Evolutionary conservation across 2,888 invertebrate species (phyloP).

Genomic region (Geophilus truncorum): DNA sequence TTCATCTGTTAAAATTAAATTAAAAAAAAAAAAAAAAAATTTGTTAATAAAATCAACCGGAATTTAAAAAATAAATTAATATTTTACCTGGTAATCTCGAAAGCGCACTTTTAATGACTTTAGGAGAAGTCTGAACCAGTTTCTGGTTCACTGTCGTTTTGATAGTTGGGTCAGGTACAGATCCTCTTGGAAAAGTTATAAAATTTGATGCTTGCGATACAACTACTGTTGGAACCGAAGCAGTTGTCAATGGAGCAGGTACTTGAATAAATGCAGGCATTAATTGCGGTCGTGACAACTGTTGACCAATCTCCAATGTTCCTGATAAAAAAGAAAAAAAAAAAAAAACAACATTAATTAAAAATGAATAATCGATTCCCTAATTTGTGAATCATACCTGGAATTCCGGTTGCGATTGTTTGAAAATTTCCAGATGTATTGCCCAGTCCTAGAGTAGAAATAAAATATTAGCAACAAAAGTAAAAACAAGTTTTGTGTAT

Average conservation of each 20-base stretch:
- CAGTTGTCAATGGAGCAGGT: neutral
- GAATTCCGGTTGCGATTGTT: neutral
- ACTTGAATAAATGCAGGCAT: slow-evolving; percentile 32
- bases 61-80: neutral
- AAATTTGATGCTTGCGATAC: slow-evolving; percentile 8
- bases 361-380: neutral
- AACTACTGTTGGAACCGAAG: neutral
- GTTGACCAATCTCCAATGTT: neutral
- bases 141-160: neutral
- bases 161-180: neutral
- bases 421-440: neutral
- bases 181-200: neutral
- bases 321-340: neutral
- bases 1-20: slow-evolving; percentile 6
- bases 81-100: neutral
- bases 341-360: neutral
- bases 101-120: neutral
- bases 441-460: neutral
- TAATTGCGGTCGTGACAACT: neutral
- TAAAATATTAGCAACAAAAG: neutral
- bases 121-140: neutral
- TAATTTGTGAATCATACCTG: neutral
- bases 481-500: neutral
- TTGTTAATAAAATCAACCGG: too few relatives aligned
- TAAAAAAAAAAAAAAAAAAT: too few relatives aligned